phyloP scores from a whole-genome alignment of 2,797 vertebrate species.

The Leuciscus waleckii region DNA sequence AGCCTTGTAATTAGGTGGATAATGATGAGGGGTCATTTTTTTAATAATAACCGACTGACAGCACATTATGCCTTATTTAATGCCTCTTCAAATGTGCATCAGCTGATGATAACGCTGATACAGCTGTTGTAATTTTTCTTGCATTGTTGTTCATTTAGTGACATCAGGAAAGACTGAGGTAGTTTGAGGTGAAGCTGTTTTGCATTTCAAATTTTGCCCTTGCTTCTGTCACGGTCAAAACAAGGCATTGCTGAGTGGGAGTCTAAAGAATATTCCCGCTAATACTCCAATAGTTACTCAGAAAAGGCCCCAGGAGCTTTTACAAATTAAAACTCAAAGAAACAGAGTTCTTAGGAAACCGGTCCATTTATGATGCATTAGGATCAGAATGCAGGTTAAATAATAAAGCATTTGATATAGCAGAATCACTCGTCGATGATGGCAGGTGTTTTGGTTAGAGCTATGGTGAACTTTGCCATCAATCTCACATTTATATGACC shows the following conservation, averaged over 20 bases:
- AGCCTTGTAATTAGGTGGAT: not conserved
- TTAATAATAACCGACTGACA: not conserved
- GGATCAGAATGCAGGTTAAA: conserved; percentile 36
- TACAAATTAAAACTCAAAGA: conserved; percentile 47
- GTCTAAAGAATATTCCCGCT: not conserved
- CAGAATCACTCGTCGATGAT: not conserved
- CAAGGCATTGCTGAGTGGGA: conserved; percentile 24
- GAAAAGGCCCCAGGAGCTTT: conserved; percentile 16
- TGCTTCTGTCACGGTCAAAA: conserved; percentile 37
- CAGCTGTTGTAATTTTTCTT: not conserved
- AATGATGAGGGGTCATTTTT: not conserved
- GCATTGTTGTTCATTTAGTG: conserved; percentile 5
- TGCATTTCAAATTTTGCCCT: conserved; percentile 79
- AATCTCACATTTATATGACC: not conserved
- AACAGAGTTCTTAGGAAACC: conserved; percentile 34
- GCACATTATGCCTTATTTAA: not conserved
- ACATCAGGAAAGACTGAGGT: not conserved
- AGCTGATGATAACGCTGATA: not conserved
- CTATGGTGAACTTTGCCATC: not conserved
- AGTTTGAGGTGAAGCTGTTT: conserved; percentile 66
- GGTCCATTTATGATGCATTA: not conserved
- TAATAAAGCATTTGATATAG: not conserved
- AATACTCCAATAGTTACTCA: not conserved
- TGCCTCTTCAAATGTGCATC: not conserved
- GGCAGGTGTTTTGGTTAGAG: not conserved